Base-by-base conservation (phyloP, 1,140 invertebrate genomes). In the Uloborus diversus region DNA sequence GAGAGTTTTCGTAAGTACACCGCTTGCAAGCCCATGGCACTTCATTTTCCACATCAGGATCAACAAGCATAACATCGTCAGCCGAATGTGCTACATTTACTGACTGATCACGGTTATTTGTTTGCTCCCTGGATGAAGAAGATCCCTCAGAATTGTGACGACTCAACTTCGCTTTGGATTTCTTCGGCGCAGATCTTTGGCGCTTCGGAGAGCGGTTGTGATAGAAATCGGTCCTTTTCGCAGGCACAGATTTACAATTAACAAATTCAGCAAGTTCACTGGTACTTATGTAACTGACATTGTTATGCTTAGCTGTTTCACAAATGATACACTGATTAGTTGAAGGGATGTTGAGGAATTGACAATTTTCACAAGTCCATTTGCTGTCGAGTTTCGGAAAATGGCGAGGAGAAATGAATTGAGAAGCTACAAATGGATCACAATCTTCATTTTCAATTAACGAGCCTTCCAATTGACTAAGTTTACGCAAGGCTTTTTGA, bases 81-180 rank as follows among this genome's bases (percentile, higher is more conserved):
- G 70, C 75, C 4, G 81, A 80, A 68, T 79, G 75, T 5, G 81
- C 30, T n/a, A 35, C 73, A 79, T 79, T 79, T 30, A 79, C 64
- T 14, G 75, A 20, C 28, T 68, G 59, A 33, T 69, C 76, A 42
- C n/a, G 49, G 14, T 59, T 69, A 28, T 56, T 62, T 9, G 37
- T n/a, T 27, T 51, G 71, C 28, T 32, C 61, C 27, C 47, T 53
- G 13, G 37, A n/a, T 2, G 64, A 59, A 35, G 76, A 59, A 28
- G 83, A 83, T 14, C 88, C 88, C 73, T 89, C 89, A 17, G 89
- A 90, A 32, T 89, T 81, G 2, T 89, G 89, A 28, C 89, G 86
- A 82, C 88, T 89, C 3, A 90, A 88, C 85, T 90, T 90, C 4
- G 88, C 88, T 87, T 89, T 89, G 78, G 91, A 88, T 85, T 89